phyloP scores from a whole-genome alignment of 2,797 vertebrate genomes.

The Coranthus polyacanthus region DNA sequence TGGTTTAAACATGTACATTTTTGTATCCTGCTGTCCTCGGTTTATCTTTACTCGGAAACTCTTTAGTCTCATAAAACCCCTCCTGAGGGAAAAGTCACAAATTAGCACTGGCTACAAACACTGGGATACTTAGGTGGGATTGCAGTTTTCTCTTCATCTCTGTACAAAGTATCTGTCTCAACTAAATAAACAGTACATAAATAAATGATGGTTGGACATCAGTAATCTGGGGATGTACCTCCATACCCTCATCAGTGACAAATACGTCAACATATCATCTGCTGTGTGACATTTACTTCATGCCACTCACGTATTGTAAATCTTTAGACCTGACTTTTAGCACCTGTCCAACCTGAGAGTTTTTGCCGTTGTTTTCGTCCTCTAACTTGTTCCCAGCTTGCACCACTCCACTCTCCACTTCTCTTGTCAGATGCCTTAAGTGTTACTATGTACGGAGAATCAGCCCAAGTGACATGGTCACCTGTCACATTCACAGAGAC shows the following conservation, averaged over 20 bases:
- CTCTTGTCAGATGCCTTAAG: slow-evolving; percentile 64
- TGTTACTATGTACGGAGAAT: slow-evolving; percentile 70
- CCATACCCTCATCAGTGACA: not conserved
- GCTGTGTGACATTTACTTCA: slow-evolving; percentile 2
- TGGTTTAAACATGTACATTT: too few species aligned
- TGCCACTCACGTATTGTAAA: not conserved
- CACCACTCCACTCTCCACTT: slow-evolving; percentile 9
- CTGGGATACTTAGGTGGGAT: too few species aligned
- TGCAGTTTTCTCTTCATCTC: too few species aligned
- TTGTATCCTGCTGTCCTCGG: too few species aligned
- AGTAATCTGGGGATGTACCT: too few species aligned
- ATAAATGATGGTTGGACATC: too few species aligned
- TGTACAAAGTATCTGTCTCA: too few species aligned
- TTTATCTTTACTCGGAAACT: too few species aligned
- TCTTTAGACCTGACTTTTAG: slow-evolving; percentile 2
- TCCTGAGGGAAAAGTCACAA: too few species aligned
- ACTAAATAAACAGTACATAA: too few species aligned
- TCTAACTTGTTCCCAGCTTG: slow-evolving; percentile 31
- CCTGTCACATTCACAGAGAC: slow-evolving; percentile 59
- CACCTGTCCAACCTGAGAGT: slow-evolving; percentile 10
- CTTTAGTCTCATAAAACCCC: too few species aligned
- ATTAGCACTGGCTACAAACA: too few species aligned
- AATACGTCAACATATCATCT: not conserved
- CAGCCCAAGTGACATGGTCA: slow-evolving; percentile 59
- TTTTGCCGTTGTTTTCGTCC: not conserved